Evolutionary conservation across 1,140 invertebrate species (phyloP).

Genomic region (Pygmarrhopalites habei): DNA sequence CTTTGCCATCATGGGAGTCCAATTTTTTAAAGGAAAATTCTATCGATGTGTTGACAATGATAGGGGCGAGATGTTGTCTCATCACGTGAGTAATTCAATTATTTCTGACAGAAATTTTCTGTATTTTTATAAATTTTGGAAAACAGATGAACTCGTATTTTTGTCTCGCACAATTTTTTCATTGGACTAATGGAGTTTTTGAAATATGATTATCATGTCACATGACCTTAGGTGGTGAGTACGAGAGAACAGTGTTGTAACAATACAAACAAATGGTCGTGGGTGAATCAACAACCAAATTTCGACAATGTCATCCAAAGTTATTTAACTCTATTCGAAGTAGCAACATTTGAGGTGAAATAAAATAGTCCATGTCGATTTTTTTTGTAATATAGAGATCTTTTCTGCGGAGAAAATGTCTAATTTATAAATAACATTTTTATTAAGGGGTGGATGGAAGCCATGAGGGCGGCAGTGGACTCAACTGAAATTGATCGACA

Average conservation of each 20-base stretch:
- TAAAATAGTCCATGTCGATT: too few species aligned
- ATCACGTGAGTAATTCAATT: constrained; percentile 12
- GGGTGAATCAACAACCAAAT: constrained; percentile 85
- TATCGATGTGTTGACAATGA: constrained; percentile 77
- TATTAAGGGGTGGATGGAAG: constrained; percentile 95
- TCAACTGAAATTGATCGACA: constrained; percentile 76
- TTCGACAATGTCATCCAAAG: constrained; percentile 68
- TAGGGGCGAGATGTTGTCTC: constrained; percentile 51
- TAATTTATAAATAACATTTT: too few species aligned
- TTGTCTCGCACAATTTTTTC: too few species aligned
- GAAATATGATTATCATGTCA: background rate
- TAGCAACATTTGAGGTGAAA: constrained; percentile 80
- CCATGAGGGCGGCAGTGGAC: constrained; percentile 85
- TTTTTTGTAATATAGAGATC: too few species aligned
- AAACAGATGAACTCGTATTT: too few species aligned
- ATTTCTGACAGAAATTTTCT: background rate
- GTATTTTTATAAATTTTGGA: too few species aligned
- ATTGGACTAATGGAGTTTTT: background rate
- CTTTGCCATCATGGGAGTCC: constrained; percentile 90
- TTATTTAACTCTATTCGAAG: constrained; percentile 16
- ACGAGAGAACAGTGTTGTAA: constrained; percentile 42
- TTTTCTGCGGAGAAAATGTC: too few species aligned
- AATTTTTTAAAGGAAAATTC: constrained; percentile 90
- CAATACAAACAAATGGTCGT: constrained; percentile 76
- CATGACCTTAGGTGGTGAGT: constrained; percentile 9